Base-by-base conservation (phyloP, 2,113 vertebrate species). In the Sebastes schlegelii region DNA sequence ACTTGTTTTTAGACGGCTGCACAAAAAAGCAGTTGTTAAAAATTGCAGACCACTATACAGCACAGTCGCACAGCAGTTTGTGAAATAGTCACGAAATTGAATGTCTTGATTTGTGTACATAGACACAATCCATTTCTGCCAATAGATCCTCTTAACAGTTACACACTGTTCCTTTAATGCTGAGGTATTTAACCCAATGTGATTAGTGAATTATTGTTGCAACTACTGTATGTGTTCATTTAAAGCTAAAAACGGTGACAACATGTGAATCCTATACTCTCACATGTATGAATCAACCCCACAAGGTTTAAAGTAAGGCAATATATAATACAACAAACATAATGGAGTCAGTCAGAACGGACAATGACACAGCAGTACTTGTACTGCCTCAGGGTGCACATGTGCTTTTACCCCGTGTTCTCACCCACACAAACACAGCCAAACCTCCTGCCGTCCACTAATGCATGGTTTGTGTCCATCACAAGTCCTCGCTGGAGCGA, bases 391-490 rank as follows among this genome's bases (percentile, higher is more conserved):
- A 10, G 58, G 34, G 23, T 73, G 58, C 45, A 58, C 76, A 74
- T 64, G 19, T 63, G 58, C 43, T 66, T 69, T 77, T 26, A 26
- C 26, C 2, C n/a, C 61, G 57, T 60, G 21, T 57, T 43, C 64
- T 42, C 70, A 57, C 54, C 67, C 23, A 70, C 69, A 55, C 34
- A 70, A 42, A 79, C 16, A 79, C 42, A 85, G 46, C 23, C 43
- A 69, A 12, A 62, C 66, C 19, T 61, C 83, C 55, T 21, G 57
- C 40, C 55, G 72, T 52, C 58, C 82, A 26, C 58, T 73, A 85
- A 89, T 82, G 61, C 48, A 64, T 51, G 51, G 74, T 88, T 82
- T 57, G n/a, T 48, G 60, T 75, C 51, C 83, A 75, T 75, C 76
- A 77, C 26, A 63, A 65, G 48, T 83, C 74, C 43, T 51, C 34